A percentile compares a stretch with the other conserved stretches of the same genome.
Conservation (phyloP, 2,797 vertebrate genomes). For the Iguana delicatissima region DNA sequence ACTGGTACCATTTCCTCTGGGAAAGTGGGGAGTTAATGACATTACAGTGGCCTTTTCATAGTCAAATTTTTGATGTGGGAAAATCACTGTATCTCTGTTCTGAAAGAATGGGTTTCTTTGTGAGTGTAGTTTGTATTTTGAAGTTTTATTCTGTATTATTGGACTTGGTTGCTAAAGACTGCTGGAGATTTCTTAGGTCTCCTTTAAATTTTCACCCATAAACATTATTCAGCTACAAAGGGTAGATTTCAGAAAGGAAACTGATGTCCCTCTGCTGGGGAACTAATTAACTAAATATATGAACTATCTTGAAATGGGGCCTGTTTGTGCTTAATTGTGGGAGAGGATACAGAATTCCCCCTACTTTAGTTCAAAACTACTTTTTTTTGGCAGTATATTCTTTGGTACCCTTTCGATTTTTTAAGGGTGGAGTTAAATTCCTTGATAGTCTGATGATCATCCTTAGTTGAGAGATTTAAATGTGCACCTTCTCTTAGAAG, state of each 20-base stretch:
- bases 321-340: no score
- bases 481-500: not conserved
- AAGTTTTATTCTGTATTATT: not conserved
- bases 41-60: constrained; percentile 6
- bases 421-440: no score
- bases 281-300: no score
- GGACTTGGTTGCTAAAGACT: no score
- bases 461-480: not conserved
- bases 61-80: constrained; percentile 48
- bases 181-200: not conserved
- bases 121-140: constrained; percentile 14
- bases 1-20: constrained; percentile 6
- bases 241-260: not conserved
- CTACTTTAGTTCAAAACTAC: no score
- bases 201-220: not conserved
- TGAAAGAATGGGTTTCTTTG: not conserved
- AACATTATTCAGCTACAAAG: not conserved
- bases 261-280: not conserved
- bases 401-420: no score
- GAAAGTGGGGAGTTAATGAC: not conserved
- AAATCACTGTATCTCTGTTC: constrained; percentile 26
- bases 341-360: no score
- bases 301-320: not conserved
- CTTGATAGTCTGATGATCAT: no score
- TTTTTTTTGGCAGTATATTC: no score